These are phyloP conservation scores for Stegophylla sp. DNA, from an alignment of 2,888 invertebrate species.

Conservation along the genomic window DNA sequence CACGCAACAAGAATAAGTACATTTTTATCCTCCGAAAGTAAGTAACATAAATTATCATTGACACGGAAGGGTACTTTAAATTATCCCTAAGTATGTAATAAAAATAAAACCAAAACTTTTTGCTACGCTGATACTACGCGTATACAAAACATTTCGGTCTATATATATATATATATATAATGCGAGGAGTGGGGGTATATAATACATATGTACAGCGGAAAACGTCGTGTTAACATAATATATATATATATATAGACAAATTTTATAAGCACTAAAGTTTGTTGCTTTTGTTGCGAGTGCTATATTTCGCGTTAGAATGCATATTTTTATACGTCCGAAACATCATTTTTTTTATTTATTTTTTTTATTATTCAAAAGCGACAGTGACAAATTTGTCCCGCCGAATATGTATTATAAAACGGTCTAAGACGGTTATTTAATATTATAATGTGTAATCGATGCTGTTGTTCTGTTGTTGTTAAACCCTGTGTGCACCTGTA, in stretches of 20 bases:
- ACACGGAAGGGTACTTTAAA: background rate
- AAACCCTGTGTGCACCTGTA: too few relatives aligned
- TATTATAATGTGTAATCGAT: too few relatives aligned
- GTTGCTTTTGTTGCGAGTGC: background rate
- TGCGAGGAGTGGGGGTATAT: too few relatives aligned
- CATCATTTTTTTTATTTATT: background rate
- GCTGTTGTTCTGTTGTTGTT: too few relatives aligned
- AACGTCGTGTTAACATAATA: background rate
- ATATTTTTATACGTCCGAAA: background rate
- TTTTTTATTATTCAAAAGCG: too few relatives aligned
- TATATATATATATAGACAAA: too few relatives aligned
- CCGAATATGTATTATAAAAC: too few relatives aligned
- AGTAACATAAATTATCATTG: conserved; percentile 1
- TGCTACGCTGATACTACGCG: background rate
- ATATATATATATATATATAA: too few relatives aligned
- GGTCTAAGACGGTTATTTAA: too few relatives aligned
- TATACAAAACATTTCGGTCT: background rate
- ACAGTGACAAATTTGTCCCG: too few relatives aligned
- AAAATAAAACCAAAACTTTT: background rate
- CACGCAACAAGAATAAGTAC: background rate
- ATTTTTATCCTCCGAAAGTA: background rate
- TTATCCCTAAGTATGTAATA: background rate
- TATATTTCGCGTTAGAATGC: background rate
- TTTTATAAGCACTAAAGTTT: background rate
- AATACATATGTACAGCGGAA: background rate